A percentile compares a stretch with the other conserved stretches of the same genome.
phyloP scores from a whole-genome alignment of 2,888 invertebrate species.

The Caenorhabditis sp. region DNA sequence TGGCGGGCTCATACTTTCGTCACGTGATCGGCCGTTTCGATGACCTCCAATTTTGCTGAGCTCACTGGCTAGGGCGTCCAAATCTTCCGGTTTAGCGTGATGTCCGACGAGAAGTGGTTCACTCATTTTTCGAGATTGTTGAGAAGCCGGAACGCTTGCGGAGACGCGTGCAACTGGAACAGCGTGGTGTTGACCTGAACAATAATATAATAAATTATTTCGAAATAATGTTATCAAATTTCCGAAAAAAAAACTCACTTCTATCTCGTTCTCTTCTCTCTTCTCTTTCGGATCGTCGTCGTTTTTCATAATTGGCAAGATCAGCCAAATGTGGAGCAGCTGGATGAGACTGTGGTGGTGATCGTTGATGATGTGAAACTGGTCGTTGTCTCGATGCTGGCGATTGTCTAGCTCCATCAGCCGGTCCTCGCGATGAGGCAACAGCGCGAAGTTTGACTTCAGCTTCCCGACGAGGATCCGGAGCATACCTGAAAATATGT shows the following conservation, averaged over 20 bases:
- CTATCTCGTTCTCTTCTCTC: slow-evolving; percentile 43
- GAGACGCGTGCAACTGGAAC: slow-evolving; percentile 49
- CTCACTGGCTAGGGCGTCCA: slow-evolving; percentile 94
- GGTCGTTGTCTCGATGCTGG: slow-evolving; percentile 50
- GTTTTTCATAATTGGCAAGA: slow-evolving; percentile 59
- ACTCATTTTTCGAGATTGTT: slow-evolving; percentile 63
- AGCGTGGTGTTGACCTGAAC: slow-evolving; percentile 28
- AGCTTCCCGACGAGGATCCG: slow-evolving; percentile 41
- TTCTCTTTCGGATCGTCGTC: slow-evolving; percentile 45
- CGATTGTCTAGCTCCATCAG: slow-evolving; percentile 37
- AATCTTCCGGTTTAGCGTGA: slow-evolving; percentile 77
- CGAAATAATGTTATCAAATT: too few relatives aligned
- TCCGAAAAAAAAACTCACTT: not conserved
- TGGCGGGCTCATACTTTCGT: slow-evolving; percentile 60
- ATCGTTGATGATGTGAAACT: slow-evolving; percentile 56
- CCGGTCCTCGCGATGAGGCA: slow-evolving; percentile 41
- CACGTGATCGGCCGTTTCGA: slow-evolving; percentile 37
- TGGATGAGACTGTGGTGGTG: slow-evolving; percentile 63
- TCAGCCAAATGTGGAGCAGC: slow-evolving; percentile 69
- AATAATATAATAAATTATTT: too few relatives aligned
- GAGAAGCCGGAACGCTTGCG: slow-evolving; percentile 47
- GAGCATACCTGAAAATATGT: slow-evolving; percentile 31
- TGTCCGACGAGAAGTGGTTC: slow-evolving; percentile 65
- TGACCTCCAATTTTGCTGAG: slow-evolving; percentile 84
- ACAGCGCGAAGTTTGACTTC: slow-evolving; percentile 56